Base-by-base conservation (phyloP, 2,888 invertebrate genomes). In the Oligia fasciuncula region DNA sequence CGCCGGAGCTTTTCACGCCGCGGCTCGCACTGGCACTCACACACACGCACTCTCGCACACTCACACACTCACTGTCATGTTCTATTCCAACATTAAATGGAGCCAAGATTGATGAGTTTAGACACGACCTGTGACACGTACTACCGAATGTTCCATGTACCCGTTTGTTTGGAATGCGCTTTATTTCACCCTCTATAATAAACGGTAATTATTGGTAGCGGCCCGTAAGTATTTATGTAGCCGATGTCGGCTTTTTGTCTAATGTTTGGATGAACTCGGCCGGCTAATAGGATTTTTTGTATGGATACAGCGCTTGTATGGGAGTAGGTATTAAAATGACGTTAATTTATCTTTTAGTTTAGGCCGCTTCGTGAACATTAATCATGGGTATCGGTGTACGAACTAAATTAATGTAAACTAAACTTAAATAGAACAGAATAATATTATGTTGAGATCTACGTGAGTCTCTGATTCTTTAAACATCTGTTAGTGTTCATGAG, bases 51-150 rank as follows among this genome's bases (percentile, higher is more conserved):
- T 84, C 84, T 81, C 75, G 85, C 83, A 78, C 84, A 85, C 77
- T 85, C 85, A 86, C 85, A 84, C 77, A 87, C 85, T 77, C 83
- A 83, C 77, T 19, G 13, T 86, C 83, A 76, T 92, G 92, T 92
- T 94, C 94, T 95, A 95, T 94, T 94, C 91, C 87, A 95, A 94
- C 81, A 94, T 95, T 95, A 96, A 97, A 96, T 94, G 94, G 94
- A 95, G 93, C 89, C 87, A 95, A 96, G 96, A 97, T 97, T 96
- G 95, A 97, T 97, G 96, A 95, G 96, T 92, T 94, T 94, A 93
- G 95, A 95, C 95, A 94, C 94, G 96, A 96, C 96, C 96, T 96
- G 94, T 96, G 97, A 96, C 96, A 96, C 94, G 94, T 94, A 96
- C 96, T 96, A 96, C 97, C 94, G 96, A 96, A 96, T 93, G 93